Conservation (phyloP, 2,113 vertebrate genomes). For the Eptesicus fuscus region DNA sequence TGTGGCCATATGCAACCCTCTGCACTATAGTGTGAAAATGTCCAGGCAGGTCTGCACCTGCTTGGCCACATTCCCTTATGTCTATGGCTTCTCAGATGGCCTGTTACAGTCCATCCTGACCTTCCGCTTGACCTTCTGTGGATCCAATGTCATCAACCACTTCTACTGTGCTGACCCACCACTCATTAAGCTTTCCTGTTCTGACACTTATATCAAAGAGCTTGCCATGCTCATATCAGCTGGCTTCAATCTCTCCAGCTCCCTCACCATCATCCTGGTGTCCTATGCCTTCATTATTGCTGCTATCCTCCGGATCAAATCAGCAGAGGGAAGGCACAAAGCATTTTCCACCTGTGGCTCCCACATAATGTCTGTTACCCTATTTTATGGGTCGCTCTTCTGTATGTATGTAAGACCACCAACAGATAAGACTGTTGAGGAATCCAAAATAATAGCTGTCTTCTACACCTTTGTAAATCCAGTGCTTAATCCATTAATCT, state of each 20-base stretch:
- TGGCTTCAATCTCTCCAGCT: constrained; percentile 44
- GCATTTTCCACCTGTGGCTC: constrained; percentile 72
- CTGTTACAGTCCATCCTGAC: constrained; percentile 58
- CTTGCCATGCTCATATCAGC: constrained; percentile 54
- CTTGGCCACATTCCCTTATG: constrained; percentile 38
- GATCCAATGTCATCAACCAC: constrained; percentile 65
- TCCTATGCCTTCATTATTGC: constrained; percentile 45
- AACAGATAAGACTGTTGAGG: constrained; percentile 52
- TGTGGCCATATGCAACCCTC: constrained; percentile 55
- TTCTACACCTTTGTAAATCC: constrained; percentile 63
- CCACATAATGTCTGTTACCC: constrained; percentile 51
- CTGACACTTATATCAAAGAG: constrained; percentile 58
- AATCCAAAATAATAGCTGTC: constrained; percentile 55
- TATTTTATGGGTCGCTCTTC: constrained; percentile 68
- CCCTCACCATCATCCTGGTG: constrained; percentile 55
- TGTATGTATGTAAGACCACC: constrained; percentile 56
- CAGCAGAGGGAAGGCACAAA: constrained; percentile 39
- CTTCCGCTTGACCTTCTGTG: constrained; percentile 58
- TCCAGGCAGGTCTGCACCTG: neutral
- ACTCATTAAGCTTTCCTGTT: constrained; percentile 64
- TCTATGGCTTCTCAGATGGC: constrained; percentile 63
- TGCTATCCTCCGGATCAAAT: constrained; percentile 47
- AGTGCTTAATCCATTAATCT: constrained; percentile 54
- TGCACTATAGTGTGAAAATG: constrained; percentile 53
- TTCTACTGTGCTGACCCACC: constrained; percentile 63